These are phyloP conservation scores for Cephus nigrinus DNA, from an alignment of 2,888 invertebrate species.

Conservation along the genomic window DNA sequence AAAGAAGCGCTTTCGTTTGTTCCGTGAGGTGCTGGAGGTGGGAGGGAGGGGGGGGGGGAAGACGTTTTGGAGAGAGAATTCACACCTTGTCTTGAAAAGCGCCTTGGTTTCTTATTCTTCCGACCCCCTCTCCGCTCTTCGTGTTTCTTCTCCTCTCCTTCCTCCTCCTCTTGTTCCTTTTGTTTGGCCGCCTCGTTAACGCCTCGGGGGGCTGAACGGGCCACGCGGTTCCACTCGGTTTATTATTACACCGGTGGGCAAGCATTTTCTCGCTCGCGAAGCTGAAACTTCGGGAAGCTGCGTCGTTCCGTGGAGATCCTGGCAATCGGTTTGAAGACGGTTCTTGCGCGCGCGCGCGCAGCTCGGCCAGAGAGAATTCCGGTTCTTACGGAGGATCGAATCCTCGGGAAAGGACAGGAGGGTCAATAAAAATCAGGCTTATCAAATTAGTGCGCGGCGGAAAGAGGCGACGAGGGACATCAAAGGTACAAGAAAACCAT, in stretches of 20 bases:
- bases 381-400: slow-evolving; percentile 2
- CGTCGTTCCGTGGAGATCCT: no score
- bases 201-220: slow-evolving; percentile 36
- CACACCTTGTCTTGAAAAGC: slow-evolving; percentile 47
- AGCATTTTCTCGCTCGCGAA: background rate
- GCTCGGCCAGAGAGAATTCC: background rate
- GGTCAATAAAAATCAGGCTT: slow-evolving; percentile 6
- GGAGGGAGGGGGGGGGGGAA: background rate
- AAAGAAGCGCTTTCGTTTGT: slow-evolving; percentile 30
- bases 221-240: background rate
- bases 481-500: slow-evolving; percentile 56
- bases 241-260: background rate
- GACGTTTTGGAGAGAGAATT: slow-evolving; percentile 37
- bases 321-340: no score
- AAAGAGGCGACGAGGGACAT: slow-evolving; percentile 25
- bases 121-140: slow-evolving; percentile 9
- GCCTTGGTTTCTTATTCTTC: slow-evolving; percentile 34
- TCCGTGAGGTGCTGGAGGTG: background rate
- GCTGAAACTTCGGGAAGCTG: background rate
- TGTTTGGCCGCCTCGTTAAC: slow-evolving; percentile 59
- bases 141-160: slow-evolving; percentile 15
- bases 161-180: slow-evolving; percentile 30
- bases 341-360: background rate
- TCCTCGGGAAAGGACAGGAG: background rate
- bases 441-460: slow-evolving; percentile 14